Evolutionary conservation across 2,113 vertebrate species (phyloP).

Genomic region (Periophthalmus modestus): DNA sequence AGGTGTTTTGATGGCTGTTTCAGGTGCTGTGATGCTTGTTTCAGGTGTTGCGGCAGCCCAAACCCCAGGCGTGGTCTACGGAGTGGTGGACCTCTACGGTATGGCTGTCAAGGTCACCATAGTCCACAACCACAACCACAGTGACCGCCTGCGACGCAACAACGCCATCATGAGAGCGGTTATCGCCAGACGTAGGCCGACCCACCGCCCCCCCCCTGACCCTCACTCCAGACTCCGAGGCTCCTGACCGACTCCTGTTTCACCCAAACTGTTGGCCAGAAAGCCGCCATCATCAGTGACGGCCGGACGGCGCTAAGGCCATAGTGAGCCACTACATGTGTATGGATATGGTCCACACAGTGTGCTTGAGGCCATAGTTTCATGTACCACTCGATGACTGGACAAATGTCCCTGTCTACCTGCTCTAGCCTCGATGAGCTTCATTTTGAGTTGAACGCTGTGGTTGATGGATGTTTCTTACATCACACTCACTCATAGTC

Average conservation of each 20-base stretch:
- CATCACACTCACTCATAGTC: no score
- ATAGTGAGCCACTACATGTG: conserved; percentile 76
- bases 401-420: no score
- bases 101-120: conserved; percentile 96
- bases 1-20: background rate
- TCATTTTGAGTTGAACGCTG: no score
- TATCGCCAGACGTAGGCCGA: conserved; percentile 84
- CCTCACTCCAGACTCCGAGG: conserved; percentile 75
- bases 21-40: background rate
- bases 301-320: conserved; percentile 88
- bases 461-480: no score
- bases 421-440: no score
- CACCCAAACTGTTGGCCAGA: conserved; percentile 91
- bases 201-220: conserved; percentile 70
- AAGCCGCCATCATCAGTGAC: conserved; percentile 88
- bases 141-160: conserved; percentile 89
- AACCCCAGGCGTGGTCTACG: conserved; percentile 87
- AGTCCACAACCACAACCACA: conserved; percentile 93
- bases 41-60: conserved; percentile 87
- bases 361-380: no score
- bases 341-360: background rate
- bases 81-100: conserved; percentile 92
- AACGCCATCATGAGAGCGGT: conserved; percentile 90
- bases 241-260: conserved; percentile 84
- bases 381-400: no score